phyloP scores from a whole-genome alignment of 1,140 invertebrate species.

The Drosophila chauvacae region DNA sequence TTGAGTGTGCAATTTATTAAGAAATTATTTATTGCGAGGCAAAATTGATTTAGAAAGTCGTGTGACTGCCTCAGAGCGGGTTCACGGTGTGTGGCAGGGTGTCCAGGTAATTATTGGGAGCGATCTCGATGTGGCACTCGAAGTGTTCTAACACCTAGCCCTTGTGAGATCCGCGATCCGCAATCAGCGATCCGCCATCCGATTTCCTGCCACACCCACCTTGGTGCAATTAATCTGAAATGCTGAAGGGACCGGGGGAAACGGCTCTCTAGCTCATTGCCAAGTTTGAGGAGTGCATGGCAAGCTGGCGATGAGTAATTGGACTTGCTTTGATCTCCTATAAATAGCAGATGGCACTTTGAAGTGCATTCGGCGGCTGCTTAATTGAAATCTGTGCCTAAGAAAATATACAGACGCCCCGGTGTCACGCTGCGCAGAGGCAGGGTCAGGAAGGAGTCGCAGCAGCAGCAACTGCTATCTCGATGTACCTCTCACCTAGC shows the following conservation, averaged over 20 bases:
- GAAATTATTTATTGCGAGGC: constrained; percentile 75
- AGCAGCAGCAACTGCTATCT: neutral
- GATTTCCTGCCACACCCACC: constrained; percentile 76
- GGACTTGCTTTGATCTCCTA: constrained; percentile 77
- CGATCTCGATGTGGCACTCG: constrained; percentile 18
- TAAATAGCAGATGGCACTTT: constrained; percentile 66
- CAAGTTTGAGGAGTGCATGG: constrained; percentile 70
- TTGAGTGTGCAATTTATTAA: constrained; percentile 78
- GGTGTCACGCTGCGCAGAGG: constrained; percentile 23
- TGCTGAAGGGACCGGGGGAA: constrained; percentile 26
- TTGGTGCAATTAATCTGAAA: constrained; percentile 71
- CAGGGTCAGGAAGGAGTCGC: neutral
- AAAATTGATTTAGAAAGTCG: constrained; percentile 79
- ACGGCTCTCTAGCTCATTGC: constrained; percentile 78
- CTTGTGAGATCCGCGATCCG: constrained; percentile 5
- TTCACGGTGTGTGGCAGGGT: constrained; percentile 62
- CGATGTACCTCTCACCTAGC: neutral
- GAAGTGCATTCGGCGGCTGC: constrained; percentile 51
- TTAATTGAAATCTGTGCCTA: constrained; percentile 54
- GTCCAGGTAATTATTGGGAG: constrained; percentile 50
- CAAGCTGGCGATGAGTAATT: constrained; percentile 75
- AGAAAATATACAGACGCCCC: constrained; percentile 48
- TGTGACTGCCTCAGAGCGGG: constrained; percentile 51
- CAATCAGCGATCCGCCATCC: constrained; percentile 23
- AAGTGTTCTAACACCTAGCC: constrained; percentile 68